phyloP scores from a whole-genome alignment of 2,797 vertebrate species.

The Acanthornis magna region DNA sequence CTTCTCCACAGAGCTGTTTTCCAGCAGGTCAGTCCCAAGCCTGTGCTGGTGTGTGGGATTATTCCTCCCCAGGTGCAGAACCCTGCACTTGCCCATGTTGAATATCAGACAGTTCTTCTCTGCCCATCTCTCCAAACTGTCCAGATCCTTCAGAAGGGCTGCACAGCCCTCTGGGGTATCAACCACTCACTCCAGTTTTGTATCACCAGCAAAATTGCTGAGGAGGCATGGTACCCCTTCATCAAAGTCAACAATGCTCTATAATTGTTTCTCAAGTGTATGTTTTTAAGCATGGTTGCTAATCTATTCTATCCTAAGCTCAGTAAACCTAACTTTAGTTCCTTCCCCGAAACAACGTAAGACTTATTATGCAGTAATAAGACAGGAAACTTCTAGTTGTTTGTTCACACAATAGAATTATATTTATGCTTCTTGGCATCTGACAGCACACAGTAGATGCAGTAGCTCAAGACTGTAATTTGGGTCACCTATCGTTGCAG shows the following conservation, averaged over 20 bases:
- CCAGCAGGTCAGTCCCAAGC: not conserved
- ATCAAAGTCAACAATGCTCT: not conserved
- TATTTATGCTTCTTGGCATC: conserved; percentile 9
- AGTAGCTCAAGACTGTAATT: not conserved
- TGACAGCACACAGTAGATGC: not conserved
- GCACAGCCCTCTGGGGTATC: not conserved
- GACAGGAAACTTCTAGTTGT: not conserved
- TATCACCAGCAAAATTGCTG: not conserved
- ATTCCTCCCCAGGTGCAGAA: not conserved
- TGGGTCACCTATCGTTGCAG: not conserved
- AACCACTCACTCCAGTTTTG: not conserved
- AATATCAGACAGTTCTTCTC: not conserved
- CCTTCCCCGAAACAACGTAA: not conserved
- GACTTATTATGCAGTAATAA: not conserved
- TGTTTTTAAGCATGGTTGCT: not conserved
- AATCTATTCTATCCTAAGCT: not conserved
- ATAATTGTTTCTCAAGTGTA: not conserved
- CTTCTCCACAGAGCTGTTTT: not conserved
- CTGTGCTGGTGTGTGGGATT: not conserved
- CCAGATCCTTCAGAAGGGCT: not conserved
- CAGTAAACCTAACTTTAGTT: not conserved
- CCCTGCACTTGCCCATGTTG: not conserved
- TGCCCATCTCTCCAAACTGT: not conserved
- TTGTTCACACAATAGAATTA: not conserved
- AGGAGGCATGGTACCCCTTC: not conserved